Conservation (phyloP, 2,888 invertebrate species). For the Arrhopalites spinosus region DNA sequence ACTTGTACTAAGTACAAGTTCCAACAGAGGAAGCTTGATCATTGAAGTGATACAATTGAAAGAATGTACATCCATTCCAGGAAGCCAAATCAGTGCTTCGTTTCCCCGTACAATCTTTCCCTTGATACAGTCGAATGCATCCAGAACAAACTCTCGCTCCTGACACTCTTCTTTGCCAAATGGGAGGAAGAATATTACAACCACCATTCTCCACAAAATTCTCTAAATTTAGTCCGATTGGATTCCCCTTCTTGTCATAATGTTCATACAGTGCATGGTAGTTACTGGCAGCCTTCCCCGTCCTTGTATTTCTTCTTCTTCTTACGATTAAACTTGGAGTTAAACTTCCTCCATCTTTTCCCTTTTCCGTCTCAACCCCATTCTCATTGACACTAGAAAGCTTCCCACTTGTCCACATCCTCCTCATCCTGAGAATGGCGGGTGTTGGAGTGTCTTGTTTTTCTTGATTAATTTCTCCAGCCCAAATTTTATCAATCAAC, state of each 20-base stretch:
- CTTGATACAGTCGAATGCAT: slow-evolving; percentile 25
- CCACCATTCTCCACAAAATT: slow-evolving; percentile 33
- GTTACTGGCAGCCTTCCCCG: background rate
- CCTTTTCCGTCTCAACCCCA: background rate
- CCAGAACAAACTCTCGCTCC: slow-evolving; percentile 34
- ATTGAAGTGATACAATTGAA: slow-evolving; percentile 36
- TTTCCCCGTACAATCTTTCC: slow-evolving; percentile 24
- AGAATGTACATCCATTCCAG: slow-evolving; percentile 33
- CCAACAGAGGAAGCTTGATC: slow-evolving; percentile 30
- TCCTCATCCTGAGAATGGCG: no score
- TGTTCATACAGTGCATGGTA: slow-evolving; percentile 34
- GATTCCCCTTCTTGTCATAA: slow-evolving; percentile 23
- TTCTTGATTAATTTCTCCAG: no score
- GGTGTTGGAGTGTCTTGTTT: no score
- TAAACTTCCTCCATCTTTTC: background rate
- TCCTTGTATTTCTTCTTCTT: background rate
- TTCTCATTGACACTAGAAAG: background rate
- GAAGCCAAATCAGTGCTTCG: slow-evolving; percentile 27
- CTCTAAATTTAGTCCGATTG: slow-evolving; percentile 24
- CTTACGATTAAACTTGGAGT: background rate
- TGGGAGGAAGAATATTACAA: slow-evolving; percentile 35
- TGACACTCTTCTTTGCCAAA: slow-evolving; percentile 25
- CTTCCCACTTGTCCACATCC: background rate
- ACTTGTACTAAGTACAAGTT: background rate
- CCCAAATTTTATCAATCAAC: no score